A percentile compares a stretch with the other conserved stretches of the same genome.
phyloP scores from a whole-genome alignment of 1,140 invertebrate species.

The Odontomachus brunneus region DNA sequence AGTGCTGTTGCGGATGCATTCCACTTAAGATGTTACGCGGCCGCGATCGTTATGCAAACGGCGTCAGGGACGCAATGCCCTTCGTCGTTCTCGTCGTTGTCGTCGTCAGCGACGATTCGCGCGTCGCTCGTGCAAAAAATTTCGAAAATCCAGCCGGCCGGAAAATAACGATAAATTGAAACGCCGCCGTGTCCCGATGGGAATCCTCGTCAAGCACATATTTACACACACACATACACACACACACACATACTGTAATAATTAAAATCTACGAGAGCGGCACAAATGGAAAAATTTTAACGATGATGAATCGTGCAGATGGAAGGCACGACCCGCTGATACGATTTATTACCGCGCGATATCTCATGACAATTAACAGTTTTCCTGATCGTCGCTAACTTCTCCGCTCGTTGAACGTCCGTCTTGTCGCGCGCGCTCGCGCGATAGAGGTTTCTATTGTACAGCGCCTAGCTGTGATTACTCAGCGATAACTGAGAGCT shows the following conservation, averaged over 20 bases:
- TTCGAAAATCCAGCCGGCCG: slow-evolving; percentile 47
- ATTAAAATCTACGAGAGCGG: slow-evolving; percentile 58
- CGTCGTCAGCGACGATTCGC: background rate
- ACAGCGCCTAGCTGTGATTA: background rate
- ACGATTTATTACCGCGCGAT: slow-evolving; percentile 49
- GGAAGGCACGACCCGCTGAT: slow-evolving; percentile 35
- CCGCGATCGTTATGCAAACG: slow-evolving; percentile 29
- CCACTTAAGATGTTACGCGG: slow-evolving; percentile 32
- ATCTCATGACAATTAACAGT: slow-evolving; percentile 49
- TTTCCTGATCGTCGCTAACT: slow-evolving; percentile 23
- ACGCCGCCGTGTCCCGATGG: slow-evolving; percentile 33
- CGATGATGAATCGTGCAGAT: slow-evolving; percentile 34
- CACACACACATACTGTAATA: no score
- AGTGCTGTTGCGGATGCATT: slow-evolving; percentile 17
- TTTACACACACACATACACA: no score
- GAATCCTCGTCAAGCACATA: slow-evolving; percentile 62
- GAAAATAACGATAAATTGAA: slow-evolving; percentile 62
- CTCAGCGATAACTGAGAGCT: background rate
- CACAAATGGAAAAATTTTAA: slow-evolving; percentile 54
- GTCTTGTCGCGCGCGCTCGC: background rate
- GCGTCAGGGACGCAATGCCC: background rate
- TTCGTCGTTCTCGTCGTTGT: background rate
- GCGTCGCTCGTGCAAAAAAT: slow-evolving; percentile 19
- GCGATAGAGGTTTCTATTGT: background rate
- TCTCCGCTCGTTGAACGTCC: slow-evolving; percentile 18